A percentile compares a stretch with the other conserved stretches of the same genome.
These are phyloP conservation scores for Lontra canadensis DNA, from an alignment of 2,113 vertebrate species.

Conservation along the genomic window DNA sequence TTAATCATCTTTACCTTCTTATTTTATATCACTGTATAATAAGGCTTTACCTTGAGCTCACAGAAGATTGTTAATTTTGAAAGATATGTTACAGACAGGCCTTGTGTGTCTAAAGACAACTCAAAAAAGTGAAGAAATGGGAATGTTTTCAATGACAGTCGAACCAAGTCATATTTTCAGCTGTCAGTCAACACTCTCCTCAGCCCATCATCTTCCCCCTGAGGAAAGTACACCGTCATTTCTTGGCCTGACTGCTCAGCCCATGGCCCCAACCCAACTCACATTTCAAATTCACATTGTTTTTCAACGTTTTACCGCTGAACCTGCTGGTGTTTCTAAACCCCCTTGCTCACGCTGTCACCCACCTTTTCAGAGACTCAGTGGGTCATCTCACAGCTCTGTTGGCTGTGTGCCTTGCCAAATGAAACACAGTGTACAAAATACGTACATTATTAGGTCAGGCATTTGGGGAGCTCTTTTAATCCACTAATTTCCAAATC, in stretches of 20 bases:
- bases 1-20: background rate
- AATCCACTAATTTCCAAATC: background rate
- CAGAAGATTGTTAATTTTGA: background rate
- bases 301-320: background rate
- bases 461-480: background rate
- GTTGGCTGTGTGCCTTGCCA: background rate
- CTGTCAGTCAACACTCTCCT: background rate
- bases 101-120: background rate
- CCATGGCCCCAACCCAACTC: background rate
- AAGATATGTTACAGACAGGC: background rate
- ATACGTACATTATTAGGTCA: background rate
- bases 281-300: background rate
- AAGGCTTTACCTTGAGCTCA: background rate
- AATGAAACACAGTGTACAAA: background rate
- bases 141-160: background rate
- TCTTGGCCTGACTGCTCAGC: background rate
- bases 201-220: background rate
- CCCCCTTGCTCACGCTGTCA: background rate
- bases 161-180: background rate
- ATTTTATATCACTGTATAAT: background rate
- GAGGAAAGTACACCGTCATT: background rate
- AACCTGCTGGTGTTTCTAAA: background rate
- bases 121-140: background rate
- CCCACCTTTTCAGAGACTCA: background rate
- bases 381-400: background rate